Evolutionary conservation across 2,113 vertebrate genomes (phyloP).

Genomic region (Acanthochromis polyacanthus): DNA sequence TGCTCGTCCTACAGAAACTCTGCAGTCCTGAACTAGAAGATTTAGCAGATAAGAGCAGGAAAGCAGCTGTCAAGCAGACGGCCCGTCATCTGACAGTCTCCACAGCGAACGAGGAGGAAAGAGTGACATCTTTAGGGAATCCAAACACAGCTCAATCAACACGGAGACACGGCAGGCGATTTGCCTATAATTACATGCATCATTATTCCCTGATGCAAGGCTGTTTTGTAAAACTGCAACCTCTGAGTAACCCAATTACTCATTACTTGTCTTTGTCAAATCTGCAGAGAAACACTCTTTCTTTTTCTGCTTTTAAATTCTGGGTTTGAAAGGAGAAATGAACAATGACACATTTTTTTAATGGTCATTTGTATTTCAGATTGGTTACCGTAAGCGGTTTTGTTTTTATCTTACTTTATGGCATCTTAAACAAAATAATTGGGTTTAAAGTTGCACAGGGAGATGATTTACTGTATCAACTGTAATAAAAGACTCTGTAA

Average conservation of each 20-base stretch:
- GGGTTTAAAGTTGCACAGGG: no score
- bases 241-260: slow-evolving; percentile 48
- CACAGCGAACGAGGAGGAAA: slow-evolving; percentile 2
- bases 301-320: background rate
- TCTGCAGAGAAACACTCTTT: background rate
- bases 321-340: background rate
- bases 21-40: background rate
- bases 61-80: slow-evolving; percentile 17
- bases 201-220: slow-evolving; percentile 55
- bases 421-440: no score
- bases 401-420: no score
- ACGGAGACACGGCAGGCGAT: slow-evolving; percentile 32
- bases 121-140: slow-evolving; percentile 51
- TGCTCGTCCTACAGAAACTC: background rate
- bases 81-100: slow-evolving; percentile 3
- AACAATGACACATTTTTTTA: no score
- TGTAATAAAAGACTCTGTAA: no score
- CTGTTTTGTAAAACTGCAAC: slow-evolving; percentile 43
- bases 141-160: slow-evolving; percentile 60
- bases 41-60: background rate
- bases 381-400: no score
- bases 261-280: slow-evolving; percentile 16
- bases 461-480: no score
- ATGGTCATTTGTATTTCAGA: background rate
- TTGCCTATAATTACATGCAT: slow-evolving; percentile 56